phyloP scores from a whole-genome alignment of 2,113 vertebrate genomes.

The Hyperopisus bebe region DNA sequence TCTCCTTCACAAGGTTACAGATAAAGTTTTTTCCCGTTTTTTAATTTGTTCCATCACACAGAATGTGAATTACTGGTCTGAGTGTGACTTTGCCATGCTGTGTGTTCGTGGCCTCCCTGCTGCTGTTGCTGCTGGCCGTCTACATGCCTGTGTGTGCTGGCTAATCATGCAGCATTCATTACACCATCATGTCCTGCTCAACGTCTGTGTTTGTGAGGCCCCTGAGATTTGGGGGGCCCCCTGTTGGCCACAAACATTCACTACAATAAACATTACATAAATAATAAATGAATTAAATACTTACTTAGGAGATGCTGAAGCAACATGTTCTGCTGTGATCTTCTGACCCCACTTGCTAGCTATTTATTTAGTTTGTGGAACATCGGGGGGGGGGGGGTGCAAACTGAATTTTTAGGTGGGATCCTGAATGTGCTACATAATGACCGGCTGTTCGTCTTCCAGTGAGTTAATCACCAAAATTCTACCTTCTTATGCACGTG shows the following conservation, averaged over 20 bases:
- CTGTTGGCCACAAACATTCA: background rate
- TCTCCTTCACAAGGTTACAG: conserved; percentile 27
- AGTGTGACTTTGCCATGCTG: background rate
- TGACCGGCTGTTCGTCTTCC: background rate
- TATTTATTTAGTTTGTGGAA: background rate
- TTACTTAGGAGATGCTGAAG: background rate
- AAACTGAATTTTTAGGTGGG: background rate
- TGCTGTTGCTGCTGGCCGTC: conserved; percentile 34
- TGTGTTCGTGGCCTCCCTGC: background rate
- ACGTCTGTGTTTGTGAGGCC: background rate
- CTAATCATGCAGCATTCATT: background rate
- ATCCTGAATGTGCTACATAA: background rate
- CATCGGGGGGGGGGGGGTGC: background rate
- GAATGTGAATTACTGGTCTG: conserved; percentile 62
- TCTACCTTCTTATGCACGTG: background rate
- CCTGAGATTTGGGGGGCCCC: background rate
- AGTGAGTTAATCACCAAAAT: background rate
- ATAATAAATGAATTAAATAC: background rate
- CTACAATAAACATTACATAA: background rate
- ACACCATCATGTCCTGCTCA: background rate
- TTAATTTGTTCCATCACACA: conserved; percentile 56
- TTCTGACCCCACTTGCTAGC: background rate
- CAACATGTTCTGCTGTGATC: background rate
- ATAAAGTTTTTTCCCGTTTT: conserved; percentile 45
- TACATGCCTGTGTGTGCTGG: background rate